Evolutionary conservation across 2,888 invertebrate genomes (phyloP).

Genomic region (Andrena marginata): DNA sequence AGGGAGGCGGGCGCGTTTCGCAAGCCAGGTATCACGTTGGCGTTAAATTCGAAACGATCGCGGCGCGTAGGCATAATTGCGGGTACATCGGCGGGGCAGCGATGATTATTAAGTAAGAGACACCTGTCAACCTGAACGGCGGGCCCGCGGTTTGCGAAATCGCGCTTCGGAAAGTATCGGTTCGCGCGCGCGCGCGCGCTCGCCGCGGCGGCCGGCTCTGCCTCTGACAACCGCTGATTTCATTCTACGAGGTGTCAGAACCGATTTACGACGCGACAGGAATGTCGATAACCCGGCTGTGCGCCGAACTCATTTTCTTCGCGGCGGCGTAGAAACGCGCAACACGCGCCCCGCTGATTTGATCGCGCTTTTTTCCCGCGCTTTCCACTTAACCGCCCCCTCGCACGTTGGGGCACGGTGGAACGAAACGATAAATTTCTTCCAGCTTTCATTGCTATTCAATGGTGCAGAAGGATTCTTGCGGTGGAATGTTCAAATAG

Average conservation of each 20-base stretch:
- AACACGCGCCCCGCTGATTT: conserved; percentile 32
- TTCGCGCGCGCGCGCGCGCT: not conserved
- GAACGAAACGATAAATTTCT: conserved; percentile 2
- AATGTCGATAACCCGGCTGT: conserved; percentile 75
- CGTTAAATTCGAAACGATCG: conserved; percentile 47
- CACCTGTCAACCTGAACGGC: conserved; percentile 54
- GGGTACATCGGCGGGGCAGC: conserved; percentile 15
- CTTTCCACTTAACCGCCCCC: not conserved
- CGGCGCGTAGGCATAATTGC: conserved; percentile 52
- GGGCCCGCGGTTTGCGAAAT: conserved; percentile 57
- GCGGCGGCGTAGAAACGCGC: conserved; percentile 43
- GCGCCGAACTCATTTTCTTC: conserved; percentile 73
- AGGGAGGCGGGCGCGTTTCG: conserved; percentile 15
- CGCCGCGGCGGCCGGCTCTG: conserved; percentile 28
- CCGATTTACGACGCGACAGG: conserved; percentile 79
- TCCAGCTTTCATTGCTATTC: not conserved
- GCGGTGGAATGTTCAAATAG: too few relatives aligned
- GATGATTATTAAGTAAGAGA: conserved; percentile 65
- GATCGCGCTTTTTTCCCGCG: conserved; percentile 13
- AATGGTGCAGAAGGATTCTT: not conserved
- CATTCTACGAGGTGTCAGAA: conserved; percentile 77
- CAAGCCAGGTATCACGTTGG: conserved; percentile 29
- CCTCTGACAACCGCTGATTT: conserved; percentile 78
- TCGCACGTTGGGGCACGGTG: not conserved
- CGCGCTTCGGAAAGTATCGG: conserved; percentile 47